Percentiles rank a stretch among this genome's conserved stretches.
These are phyloP conservation scores for Drosophila pseudotalamancana DNA, from an alignment of 2,888 invertebrate species.

Conservation along the genomic window DNA sequence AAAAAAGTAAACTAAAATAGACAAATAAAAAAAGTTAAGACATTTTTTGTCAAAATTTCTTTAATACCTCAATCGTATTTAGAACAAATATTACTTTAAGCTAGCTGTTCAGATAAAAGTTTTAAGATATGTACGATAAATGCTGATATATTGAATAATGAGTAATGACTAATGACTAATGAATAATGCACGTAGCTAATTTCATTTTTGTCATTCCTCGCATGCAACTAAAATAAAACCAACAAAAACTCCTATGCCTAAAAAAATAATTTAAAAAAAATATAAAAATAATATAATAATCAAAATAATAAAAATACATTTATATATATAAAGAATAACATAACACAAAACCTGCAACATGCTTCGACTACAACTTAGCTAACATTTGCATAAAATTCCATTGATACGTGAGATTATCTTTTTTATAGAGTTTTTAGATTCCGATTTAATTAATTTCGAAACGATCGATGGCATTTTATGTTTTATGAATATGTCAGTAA, in stretches of 20 bases:
- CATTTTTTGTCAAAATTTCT: no score
- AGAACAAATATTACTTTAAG: no score
- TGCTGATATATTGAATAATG: constrained; percentile 45
- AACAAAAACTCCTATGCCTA: constrained; percentile 60
- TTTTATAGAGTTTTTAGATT: constrained; percentile 27
- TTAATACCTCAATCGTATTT: no score
- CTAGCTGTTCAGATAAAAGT: not conserved
- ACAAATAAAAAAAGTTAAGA: not conserved
- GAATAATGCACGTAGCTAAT: constrained; percentile 57
- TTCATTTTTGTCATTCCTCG: constrained; percentile 45
- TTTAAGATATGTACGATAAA: constrained; percentile 25
- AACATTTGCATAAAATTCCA: constrained; percentile 67
- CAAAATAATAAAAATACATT: constrained; percentile 5
- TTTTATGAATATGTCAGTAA: constrained; percentile 40
- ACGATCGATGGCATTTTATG: constrained; percentile 70
- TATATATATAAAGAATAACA: constrained; percentile 11
- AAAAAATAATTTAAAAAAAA: constrained; percentile 8
- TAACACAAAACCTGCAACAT: constrained; percentile 67
- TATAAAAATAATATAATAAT: constrained; percentile 10
- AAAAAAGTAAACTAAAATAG: no score
- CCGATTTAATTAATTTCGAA: not conserved
- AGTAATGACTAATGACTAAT: constrained; percentile 55
- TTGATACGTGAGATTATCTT: constrained; percentile 55
- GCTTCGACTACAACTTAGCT: constrained; percentile 73
- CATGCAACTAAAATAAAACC: constrained; percentile 68